Evolutionary conservation across 2,113 vertebrate genomes (phyloP).

Genomic region (Silurus glanis): DNA sequence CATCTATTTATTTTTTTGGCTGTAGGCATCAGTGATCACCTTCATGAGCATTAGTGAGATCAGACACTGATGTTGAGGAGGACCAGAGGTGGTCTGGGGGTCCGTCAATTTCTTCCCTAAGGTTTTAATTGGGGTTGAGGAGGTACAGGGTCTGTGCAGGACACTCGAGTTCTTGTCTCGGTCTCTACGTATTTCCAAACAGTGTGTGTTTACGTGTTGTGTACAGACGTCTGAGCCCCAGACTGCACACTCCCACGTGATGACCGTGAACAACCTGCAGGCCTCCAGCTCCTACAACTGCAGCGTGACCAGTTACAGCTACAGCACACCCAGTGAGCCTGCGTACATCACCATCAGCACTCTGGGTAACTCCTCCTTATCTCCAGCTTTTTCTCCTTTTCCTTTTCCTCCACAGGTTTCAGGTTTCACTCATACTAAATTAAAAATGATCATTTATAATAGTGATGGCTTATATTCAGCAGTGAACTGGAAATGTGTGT

Average conservation of each 20-base stretch:
- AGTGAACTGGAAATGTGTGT: background rate
- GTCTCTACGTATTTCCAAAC: too few relatives aligned
- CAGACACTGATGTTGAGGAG: too few relatives aligned
- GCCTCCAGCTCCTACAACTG: slow-evolving; percentile 92
- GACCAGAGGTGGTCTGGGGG: too few relatives aligned
- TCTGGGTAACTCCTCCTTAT: slow-evolving; percentile 69
- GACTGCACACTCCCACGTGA: slow-evolving; percentile 77
- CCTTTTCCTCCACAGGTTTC: background rate
- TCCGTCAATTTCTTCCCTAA: too few relatives aligned
- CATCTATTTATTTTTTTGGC: too few relatives aligned
- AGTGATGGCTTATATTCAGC: too few relatives aligned
- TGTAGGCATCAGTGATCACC: too few relatives aligned
- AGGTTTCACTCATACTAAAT: background rate
- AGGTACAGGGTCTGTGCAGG: too few relatives aligned
- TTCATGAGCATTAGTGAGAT: too few relatives aligned
- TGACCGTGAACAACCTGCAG: slow-evolving; percentile 81
- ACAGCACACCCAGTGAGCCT: slow-evolving; percentile 82
- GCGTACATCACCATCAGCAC: slow-evolving; percentile 84
- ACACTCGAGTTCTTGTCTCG: too few relatives aligned
- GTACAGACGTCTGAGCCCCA: slow-evolving; percentile 75
- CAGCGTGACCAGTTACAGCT: slow-evolving; percentile 88
- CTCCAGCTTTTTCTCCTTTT: background rate
- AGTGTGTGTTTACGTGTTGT: slow-evolving; percentile 5
- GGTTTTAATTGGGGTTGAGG: too few relatives aligned
- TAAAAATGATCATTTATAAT: background rate